Evolutionary conservation across 1,140 invertebrate genomes (phyloP).

Genomic region (Dendrolimus punctatus): DNA sequence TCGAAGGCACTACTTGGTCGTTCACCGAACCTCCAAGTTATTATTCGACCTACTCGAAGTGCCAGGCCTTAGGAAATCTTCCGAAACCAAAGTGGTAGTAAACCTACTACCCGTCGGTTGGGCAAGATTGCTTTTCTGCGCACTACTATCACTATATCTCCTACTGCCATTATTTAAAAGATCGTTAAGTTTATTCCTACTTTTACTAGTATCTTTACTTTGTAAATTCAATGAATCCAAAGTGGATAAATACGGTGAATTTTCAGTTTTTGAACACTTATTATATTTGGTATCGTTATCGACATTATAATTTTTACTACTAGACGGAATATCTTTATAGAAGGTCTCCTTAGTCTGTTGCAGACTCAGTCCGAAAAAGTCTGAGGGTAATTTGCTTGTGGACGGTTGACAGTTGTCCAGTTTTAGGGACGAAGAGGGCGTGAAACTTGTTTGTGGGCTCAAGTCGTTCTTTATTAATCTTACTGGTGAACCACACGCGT

Average conservation of each 20-base stretch:
- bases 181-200: conserved; percentile 35
- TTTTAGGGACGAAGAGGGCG: conserved; percentile 7
- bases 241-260: conserved; percentile 24
- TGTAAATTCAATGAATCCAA: conserved; percentile 43
- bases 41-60: conserved; percentile 29
- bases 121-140: conserved; percentile 37
- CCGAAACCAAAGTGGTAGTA: conserved; percentile 50
- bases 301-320: conserved; percentile 56
- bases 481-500: conserved; percentile 42
- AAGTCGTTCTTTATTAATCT: conserved; percentile 55
- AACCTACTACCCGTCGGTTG: conserved; percentile 44
- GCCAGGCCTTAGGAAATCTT: conserved; percentile 30
- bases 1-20: conserved; percentile 10
- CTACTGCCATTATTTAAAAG: conserved; percentile 48
- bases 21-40: conserved; percentile 14
- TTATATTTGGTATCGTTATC: conserved; percentile 43
- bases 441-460: conserved; percentile 15
- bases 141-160: conserved; percentile 54
- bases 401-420: conserved; percentile 23
- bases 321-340: conserved; percentile 55
- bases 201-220: conserved; percentile 32
- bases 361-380: conserved; percentile 43
- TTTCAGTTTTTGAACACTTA: conserved; percentile 41
- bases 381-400: conserved; percentile 25
- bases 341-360: conserved; percentile 54